phyloP scores from a whole-genome alignment of 1,140 invertebrate species.

The Ruditapes philippinarum region DNA sequence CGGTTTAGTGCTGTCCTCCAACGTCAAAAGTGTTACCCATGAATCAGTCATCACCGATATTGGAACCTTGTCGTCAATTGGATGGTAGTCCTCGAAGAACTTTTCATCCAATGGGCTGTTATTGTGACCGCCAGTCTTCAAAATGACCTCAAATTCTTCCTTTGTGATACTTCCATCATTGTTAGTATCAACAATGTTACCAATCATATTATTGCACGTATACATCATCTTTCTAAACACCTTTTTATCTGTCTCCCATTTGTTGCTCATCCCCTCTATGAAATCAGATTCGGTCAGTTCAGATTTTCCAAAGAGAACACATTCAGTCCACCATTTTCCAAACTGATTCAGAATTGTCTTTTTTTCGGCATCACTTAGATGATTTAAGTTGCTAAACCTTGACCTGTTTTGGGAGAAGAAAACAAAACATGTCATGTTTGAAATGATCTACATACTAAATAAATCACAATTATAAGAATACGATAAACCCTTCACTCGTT shows the following conservation, averaged over 20 bases:
- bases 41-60: background rate
- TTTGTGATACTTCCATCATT: background rate
- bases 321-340: background rate
- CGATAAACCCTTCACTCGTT: no score
- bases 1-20: background rate
- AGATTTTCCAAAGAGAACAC: background rate
- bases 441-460: no score
- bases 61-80: background rate
- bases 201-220: background rate
- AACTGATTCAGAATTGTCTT: background rate
- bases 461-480: no score
- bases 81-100: background rate
- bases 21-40: background rate
- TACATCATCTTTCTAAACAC: background rate
- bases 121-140: background rate
- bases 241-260: background rate
- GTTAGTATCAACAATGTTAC: background rate
- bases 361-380: background rate
- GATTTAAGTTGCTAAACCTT: background rate
- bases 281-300: background rate
- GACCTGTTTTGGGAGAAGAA: no score
- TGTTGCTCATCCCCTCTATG: background rate
- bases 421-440: no score
- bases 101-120: background rate
- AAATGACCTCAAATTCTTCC: background rate